Base-by-base conservation (phyloP, 2,888 invertebrate species). In the Habrosyne pyritoides region DNA sequence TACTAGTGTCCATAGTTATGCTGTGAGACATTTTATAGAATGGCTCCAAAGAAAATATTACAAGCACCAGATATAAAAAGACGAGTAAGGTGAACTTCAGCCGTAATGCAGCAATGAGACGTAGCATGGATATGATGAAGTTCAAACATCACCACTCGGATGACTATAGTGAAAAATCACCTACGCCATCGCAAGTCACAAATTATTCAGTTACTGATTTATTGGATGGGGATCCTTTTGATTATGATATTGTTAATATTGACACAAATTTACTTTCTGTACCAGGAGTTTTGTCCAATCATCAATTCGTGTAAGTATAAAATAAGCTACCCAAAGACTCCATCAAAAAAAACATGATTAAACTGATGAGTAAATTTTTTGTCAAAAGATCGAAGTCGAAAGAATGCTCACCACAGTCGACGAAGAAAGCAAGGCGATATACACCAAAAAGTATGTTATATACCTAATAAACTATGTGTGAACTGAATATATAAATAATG, bases 181-280 rank as follows among this genome's bases (percentile, higher is more conserved):
- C 71, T 0, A 61, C 67, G 0, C 42, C 59, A 0, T 81, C 80
- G 0, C 59, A 60, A 21, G n/a, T 52, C 6, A 69, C 75, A 0
- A 51, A 53, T 3, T 52, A 52, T 12, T 84, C 83, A 0, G 59
- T 77, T 0, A 57, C 64, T 2, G 64, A 75, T 7, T 30, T 88
- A n/a, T 47, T 91, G 0, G 89, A 89, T 0, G 89, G 79, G 21
- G 91, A 92, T 47, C 81, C 90, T 0, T 88, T 91, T 59, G 91
- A 91, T 52, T 91, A 91, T 51, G 91, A 91, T 10, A 91, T 91
- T 7, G 81, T 91, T 3, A 91, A 91, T 54, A 91, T 91, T 50
- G 89, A 91, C 55, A 69, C 72, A 0, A 73, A 67, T 4, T 63
- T 89, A 54, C 59, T 91, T 21, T 73, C 68, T 8, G 52, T 84